A percentile compares a stretch with the other conserved stretches of the same genome.
These are phyloP conservation scores for Austrolebias charrua DNA, from an alignment of 2,797 vertebrate genomes.

Conservation along the genomic window DNA sequence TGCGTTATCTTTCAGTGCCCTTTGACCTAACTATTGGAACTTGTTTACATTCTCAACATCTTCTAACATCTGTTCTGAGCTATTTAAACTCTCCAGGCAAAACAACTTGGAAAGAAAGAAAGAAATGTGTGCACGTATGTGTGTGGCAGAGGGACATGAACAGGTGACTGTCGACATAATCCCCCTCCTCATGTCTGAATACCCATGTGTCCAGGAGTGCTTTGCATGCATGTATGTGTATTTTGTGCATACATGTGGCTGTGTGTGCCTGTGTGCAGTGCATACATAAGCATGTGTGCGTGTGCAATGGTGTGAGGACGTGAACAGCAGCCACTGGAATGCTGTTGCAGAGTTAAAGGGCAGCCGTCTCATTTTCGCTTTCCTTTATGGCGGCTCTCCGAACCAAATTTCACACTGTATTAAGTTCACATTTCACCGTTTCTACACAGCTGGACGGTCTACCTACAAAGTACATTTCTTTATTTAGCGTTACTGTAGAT, in stretches of 20 bases:
- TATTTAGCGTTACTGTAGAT: slow-evolving; percentile 26
- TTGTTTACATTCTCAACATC: slow-evolving; percentile 45
- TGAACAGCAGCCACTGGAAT: slow-evolving; percentile 72
- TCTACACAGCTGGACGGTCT: slow-evolving; percentile 64
- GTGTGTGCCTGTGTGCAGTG: slow-evolving; percentile 46
- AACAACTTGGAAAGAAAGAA: slow-evolving; percentile 19
- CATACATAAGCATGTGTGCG: slow-evolving; percentile 25
- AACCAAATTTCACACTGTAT: slow-evolving; percentile 70
- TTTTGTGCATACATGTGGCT: slow-evolving; percentile 50
- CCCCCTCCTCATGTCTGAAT: slow-evolving; percentile 65
- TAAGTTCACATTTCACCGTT: slow-evolving; percentile 71
- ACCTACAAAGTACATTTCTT: slow-evolving; percentile 68
- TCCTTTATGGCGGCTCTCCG: slow-evolving; percentile 49
- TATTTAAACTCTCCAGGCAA: slow-evolving; percentile 35
- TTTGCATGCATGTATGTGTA: slow-evolving; percentile 65
- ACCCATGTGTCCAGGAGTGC: slow-evolving; percentile 47
- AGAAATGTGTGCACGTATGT: slow-evolving; percentile 9
- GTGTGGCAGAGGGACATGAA: slow-evolving; percentile 60
- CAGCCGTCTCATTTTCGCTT: slow-evolving; percentile 67
- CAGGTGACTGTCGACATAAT: slow-evolving; percentile 73
- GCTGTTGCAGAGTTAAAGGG: slow-evolving; percentile 55
- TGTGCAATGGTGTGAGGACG: slow-evolving; percentile 47
- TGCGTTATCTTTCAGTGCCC: slow-evolving; percentile 6
- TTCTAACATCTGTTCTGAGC: slow-evolving; percentile 40
- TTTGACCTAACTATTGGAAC: slow-evolving; percentile 14